Percentiles rank a stretch among this genome's conserved stretches.
phyloP scores from a whole-genome alignment of 1,140 invertebrate genomes.

The Philotrypesis tridentata region DNA sequence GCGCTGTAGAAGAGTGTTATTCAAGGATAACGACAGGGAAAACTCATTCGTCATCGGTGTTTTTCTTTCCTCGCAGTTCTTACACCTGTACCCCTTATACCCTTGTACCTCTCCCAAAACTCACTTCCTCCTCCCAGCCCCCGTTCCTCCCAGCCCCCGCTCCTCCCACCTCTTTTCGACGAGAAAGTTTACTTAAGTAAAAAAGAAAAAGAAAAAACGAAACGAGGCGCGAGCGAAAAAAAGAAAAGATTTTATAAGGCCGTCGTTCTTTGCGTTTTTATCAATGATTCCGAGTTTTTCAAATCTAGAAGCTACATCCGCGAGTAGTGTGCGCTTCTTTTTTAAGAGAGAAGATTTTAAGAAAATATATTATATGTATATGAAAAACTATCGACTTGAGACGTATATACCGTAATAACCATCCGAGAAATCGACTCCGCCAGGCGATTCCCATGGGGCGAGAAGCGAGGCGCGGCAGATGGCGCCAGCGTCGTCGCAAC shows the following conservation, averaged over 20 bases:
- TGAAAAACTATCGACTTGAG: slow-evolving; percentile 30
- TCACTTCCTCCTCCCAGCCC: background rate
- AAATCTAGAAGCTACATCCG: slow-evolving; percentile 24
- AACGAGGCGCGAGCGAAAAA: background rate
- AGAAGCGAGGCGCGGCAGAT: background rate
- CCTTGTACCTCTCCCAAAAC: too few relatives aligned
- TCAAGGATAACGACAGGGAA: slow-evolving; percentile 12
- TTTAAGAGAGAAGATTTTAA: slow-evolving; percentile 20
- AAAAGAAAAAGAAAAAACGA: slow-evolving; percentile 11
- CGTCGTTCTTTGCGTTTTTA: slow-evolving; percentile 29
- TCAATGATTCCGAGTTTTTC: slow-evolving; percentile 18
- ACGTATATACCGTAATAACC: slow-evolving; percentile 6
- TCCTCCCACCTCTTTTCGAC: slow-evolving; percentile 30
- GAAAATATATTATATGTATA: slow-evolving; percentile 32
- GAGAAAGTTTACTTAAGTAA: background rate
- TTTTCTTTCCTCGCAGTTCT: background rate
- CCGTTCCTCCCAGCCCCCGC: background rate
- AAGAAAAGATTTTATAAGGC: slow-evolving; percentile 34
- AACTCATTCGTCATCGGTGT: slow-evolving; percentile 28
- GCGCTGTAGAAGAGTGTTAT: background rate
- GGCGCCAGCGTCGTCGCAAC: background rate
- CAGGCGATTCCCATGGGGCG: background rate
- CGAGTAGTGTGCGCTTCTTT: slow-evolving; percentile 27
- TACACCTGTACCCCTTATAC: background rate
- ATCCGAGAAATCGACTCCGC: slow-evolving; percentile 26